Conservation (phyloP, 2,888 invertebrate species). For the Nemotelus pantherinus region DNA sequence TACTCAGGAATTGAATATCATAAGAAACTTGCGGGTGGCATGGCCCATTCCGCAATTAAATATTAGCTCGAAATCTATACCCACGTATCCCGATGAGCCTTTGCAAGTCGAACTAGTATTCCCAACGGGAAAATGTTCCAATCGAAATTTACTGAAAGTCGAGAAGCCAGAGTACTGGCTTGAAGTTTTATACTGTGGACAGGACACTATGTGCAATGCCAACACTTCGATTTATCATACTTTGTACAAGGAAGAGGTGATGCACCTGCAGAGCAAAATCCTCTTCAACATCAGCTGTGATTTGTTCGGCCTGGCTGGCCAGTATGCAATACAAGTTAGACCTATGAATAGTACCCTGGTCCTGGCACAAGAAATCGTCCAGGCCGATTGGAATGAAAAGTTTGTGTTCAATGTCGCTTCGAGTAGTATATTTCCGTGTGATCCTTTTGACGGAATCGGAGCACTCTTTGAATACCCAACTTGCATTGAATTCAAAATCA, state of each 20-base stretch:
- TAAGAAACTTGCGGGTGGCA: conserved; percentile 75
- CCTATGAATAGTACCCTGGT: conserved; percentile 74
- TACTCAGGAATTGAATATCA: conserved; percentile 59
- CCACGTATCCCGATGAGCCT: conserved; percentile 80
- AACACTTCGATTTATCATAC: conserved; percentile 70
- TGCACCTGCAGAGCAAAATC: conserved; percentile 76
- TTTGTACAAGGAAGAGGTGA: conserved; percentile 80
- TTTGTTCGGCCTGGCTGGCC: conserved; percentile 83
- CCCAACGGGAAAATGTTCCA: conserved; percentile 74
- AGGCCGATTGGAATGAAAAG: conserved; percentile 83
- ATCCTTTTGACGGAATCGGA: conserved; percentile 76
- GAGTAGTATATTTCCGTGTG: conserved; percentile 84
- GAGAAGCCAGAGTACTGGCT: conserved; percentile 77
- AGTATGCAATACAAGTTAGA: conserved; percentile 78
- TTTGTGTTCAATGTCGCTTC: conserved; percentile 88
- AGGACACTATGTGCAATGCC: conserved; percentile 76
- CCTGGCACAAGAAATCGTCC: conserved; percentile 62
- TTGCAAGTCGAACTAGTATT: conserved; percentile 81
- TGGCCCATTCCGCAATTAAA: conserved; percentile 81
- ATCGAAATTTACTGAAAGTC: conserved; percentile 56
- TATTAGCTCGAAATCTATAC: conserved; percentile 78
- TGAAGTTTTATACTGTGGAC: conserved; percentile 83
- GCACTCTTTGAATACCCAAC: conserved; percentile 87
- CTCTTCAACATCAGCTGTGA: conserved; percentile 78
- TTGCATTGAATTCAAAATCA: conserved; percentile 78